These are phyloP conservation scores for Trissolcus japonicus DNA, from an alignment of 2,888 invertebrate genomes.

Conservation along the genomic window DNA sequence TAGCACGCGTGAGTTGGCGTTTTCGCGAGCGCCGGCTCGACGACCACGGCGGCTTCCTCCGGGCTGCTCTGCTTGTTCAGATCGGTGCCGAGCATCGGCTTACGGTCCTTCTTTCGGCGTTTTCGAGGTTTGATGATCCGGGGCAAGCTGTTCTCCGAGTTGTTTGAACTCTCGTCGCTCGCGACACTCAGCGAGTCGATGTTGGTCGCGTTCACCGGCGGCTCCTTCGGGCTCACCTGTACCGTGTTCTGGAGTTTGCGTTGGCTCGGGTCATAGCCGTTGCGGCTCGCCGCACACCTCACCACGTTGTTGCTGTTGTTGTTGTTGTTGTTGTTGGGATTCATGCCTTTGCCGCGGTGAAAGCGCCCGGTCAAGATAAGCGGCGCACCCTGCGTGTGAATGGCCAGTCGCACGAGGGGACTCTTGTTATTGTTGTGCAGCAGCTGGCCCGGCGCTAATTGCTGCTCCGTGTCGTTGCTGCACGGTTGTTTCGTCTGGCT, in stretches of 20 bases:
- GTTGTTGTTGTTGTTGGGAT: slow-evolving; percentile 63
- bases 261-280: slow-evolving; percentile 31
- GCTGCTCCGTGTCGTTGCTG: slow-evolving; percentile 46
- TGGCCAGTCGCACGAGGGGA: slow-evolving; percentile 85
- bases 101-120: slow-evolving; percentile 91
- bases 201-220: slow-evolving; percentile 77
- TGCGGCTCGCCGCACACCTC: slow-evolving; percentile 15
- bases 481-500: slow-evolving; percentile 10
- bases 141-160: slow-evolving; percentile 87
- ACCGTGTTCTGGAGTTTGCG: slow-evolving; percentile 59
- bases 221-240: slow-evolving; percentile 24
- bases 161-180: slow-evolving; percentile 84
- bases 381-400: slow-evolving; percentile 91
- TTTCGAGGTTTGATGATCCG: slow-evolving; percentile 93
- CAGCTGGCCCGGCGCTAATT: slow-evolving; percentile 58
- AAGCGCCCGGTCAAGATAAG: slow-evolving; percentile 84
- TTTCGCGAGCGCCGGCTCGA: slow-evolving; percentile 60
- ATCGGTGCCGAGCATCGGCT: slow-evolving; percentile 77
- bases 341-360: slow-evolving; percentile 77
- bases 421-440: slow-evolving; percentile 65
- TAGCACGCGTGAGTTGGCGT: slow-evolving; percentile 75
- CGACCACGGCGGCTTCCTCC: not conserved
- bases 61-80: slow-evolving; percentile 58
- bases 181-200: slow-evolving; percentile 85
- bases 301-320: slow-evolving; percentile 9